Evolutionary conservation across 2,888 invertebrate species (phyloP), one percentile per base, ranked within the genome.

Genomic region (Cephonodes hylas): DNA sequence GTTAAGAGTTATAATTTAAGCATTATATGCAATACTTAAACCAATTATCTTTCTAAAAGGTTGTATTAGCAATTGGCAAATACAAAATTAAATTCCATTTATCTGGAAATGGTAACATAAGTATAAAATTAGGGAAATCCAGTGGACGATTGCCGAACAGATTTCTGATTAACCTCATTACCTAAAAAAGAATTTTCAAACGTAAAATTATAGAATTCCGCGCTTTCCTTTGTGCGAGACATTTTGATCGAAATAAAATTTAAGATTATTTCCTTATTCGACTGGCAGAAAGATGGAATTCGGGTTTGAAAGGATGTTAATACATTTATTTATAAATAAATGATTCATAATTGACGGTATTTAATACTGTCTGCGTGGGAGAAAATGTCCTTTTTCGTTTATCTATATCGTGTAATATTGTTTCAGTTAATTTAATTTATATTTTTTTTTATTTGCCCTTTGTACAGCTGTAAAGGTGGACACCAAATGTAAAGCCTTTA

Each of bases 61-160:
- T 10, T 38, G n/a, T 20, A 20, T 20, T 6, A 44, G 10, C 44
- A 22, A 44, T 20, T 18, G 3, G 38, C 13, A n/a, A 13, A 25
- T 23, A 8, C 38, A 48, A 23, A 60, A 48, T 60, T 42, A 38
- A 25, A 10, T 15, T 18, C 48, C 38, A 48, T 25, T 10, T 20
- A 18, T 15, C 38, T 18, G 46, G 23, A 42, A 60, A 34, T 18
- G 38, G 34, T 38, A 60, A 18, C 46, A 34, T 46, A 38, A 25
- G 27, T 31, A 23, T 23, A 34, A 60, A 60, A 60, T 60, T 48
- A 60, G 38, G 38, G 38, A 13, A 38, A 42, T 25, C 18, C 23
- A 38, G 23, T 15, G 31, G 34, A 8, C 25, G 25, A 48, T 38
- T 48, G 8, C 23, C 13, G 23, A 27, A 27, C 27, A 48, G 8